Percentiles rank a stretch among this genome's conserved stretches.
These are phyloP conservation scores for Carlito syrichta DNA, from an alignment of 2,113 vertebrate genomes.

Conservation along the genomic window DNA sequence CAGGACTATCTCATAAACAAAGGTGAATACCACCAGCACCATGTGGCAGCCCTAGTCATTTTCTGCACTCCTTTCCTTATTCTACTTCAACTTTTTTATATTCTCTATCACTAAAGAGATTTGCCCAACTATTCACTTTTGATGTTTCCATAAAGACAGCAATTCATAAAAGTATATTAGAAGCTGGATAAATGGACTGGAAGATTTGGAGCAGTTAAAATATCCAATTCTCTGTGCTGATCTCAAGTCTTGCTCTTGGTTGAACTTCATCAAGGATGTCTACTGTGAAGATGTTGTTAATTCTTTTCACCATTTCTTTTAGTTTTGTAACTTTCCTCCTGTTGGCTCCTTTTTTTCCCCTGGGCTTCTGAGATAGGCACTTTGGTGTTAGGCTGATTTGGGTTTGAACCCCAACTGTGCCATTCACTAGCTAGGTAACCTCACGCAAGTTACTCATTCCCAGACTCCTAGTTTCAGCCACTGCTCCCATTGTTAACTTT, in stretches of 20 bases:
- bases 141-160: not conserved
- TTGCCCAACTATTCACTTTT: not conserved
- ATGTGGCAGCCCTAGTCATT: not conserved
- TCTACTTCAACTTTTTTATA: not conserved
- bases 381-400: not conserved
- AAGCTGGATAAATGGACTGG: not conserved
- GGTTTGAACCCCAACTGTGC: not conserved
- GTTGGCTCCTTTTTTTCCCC: not conserved
- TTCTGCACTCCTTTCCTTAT: not conserved
- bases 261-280: not conserved
- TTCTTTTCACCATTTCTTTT: not conserved
- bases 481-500: not conserved
- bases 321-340: not conserved
- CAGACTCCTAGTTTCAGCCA: not conserved
- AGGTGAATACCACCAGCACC: not conserved
- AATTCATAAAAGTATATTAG: not conserved
- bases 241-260: not conserved
- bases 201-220: constrained; percentile 23
- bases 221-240: not conserved
- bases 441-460: not conserved
- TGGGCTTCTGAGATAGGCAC: not conserved
- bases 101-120: not conserved
- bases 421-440: not conserved
- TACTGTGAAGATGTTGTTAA: not conserved
- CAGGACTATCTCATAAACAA: not conserved